Evolutionary conservation across 2,888 invertebrate species (phyloP).

Genomic region (Sesamia inferens): DNA sequence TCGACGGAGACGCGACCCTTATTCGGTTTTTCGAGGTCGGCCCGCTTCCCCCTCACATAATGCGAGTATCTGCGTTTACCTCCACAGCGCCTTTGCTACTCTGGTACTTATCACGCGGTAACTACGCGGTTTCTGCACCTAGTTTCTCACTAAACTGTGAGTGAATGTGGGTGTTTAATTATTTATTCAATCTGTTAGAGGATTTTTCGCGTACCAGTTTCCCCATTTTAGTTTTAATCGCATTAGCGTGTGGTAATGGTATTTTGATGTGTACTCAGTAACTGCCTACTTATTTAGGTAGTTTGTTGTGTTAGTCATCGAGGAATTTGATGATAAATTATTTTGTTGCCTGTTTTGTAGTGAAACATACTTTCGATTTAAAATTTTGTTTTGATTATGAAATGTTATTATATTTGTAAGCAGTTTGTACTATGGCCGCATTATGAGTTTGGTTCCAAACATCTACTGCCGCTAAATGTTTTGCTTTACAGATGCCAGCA

Average conservation of each 20-base stretch:
- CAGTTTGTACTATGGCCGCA: slow-evolving; percentile 22
- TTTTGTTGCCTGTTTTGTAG: slow-evolving; percentile 48
- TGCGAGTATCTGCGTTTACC: slow-evolving; percentile 70
- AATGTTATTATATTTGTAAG: slow-evolving; percentile 1
- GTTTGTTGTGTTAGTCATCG: slow-evolving; percentile 45
- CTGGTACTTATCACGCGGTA: slow-evolving; percentile 71
- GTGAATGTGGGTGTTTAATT: slow-evolving; percentile 80
- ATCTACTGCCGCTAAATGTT: not conserved
- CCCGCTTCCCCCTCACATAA: slow-evolving; percentile 77
- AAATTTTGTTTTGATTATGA: slow-evolving; percentile 26
- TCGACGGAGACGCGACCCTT: slow-evolving; percentile 81
- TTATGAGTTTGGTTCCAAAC: not conserved
- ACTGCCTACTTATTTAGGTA: slow-evolving; percentile 28
- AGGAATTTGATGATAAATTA: slow-evolving; percentile 52
- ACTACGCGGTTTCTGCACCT: slow-evolving; percentile 80
- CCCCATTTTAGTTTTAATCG: slow-evolving; percentile 65
- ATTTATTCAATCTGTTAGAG: slow-evolving; percentile 80
- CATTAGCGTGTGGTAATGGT: slow-evolving; percentile 58
- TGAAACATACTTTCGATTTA: slow-evolving; percentile 37
- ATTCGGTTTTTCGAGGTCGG: slow-evolving; percentile 88
- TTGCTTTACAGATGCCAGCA: not conserved
- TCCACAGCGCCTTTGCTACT: slow-evolving; percentile 66
- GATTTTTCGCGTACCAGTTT: slow-evolving; percentile 67
- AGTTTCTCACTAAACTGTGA: slow-evolving; percentile 74
- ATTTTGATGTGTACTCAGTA: slow-evolving; percentile 41